phyloP scores from a whole-genome alignment of 2,888 invertebrate genomes.

The Schizaphis graminum region DNA sequence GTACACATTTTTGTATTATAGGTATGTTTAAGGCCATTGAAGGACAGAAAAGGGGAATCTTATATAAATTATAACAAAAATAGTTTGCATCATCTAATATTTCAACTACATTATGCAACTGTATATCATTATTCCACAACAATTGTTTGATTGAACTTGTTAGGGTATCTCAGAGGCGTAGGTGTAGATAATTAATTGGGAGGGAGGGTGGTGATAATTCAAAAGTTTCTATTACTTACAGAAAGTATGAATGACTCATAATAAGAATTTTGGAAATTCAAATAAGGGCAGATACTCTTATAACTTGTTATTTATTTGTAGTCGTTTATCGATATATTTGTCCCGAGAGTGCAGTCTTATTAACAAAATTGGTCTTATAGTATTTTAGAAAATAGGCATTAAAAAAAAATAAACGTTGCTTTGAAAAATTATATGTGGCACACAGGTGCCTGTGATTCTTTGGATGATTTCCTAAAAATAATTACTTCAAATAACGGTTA shows the following conservation, averaged over 20 bases:
- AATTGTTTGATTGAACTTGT: neutral
- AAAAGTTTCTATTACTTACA: neutral
- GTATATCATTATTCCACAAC: neutral
- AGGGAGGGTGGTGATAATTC: neutral
- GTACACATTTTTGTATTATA: neutral
- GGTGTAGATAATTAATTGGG: too few relatives aligned
- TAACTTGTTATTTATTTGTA: too few relatives aligned
- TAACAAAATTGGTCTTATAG: too few relatives aligned
- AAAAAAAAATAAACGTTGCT: neutral
- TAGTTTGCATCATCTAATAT: neutral
- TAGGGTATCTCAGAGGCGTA: neutral
- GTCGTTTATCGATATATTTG: too few relatives aligned
- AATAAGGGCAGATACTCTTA: too few relatives aligned
- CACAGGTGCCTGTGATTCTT: neutral
- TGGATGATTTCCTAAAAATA: neutral
- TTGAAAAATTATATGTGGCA: neutral
- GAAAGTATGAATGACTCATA: neutral
- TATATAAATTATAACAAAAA: neutral
- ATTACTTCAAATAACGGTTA: too few relatives aligned
- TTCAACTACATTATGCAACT: neutral
- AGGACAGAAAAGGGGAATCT: neutral
- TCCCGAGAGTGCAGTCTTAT: too few relatives aligned
- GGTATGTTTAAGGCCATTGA: neutral
- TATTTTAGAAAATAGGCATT: neutral
- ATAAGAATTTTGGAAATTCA: neutral